Conservation (phyloP, 2,113 vertebrate genomes). For the Isichthys henryi region DNA sequence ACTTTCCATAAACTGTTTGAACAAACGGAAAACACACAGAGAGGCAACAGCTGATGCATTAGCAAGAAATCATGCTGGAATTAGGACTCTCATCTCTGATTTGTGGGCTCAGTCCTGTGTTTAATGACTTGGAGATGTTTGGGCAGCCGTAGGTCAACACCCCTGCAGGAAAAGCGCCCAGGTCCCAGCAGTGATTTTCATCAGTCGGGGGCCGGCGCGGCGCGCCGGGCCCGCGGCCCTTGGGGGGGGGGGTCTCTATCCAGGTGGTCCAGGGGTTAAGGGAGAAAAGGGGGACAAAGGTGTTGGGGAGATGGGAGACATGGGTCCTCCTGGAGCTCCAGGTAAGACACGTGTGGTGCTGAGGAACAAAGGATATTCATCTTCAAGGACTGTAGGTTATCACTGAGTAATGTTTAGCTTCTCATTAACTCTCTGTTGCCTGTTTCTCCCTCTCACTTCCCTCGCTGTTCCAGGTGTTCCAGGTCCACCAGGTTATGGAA, state of each 20-base stretch:
- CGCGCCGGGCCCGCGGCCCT: too few species aligned
- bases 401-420: background rate
- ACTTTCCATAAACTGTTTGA: constrained; percentile 12
- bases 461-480: constrained; percentile 66
- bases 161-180: background rate
- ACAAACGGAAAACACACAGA: background rate
- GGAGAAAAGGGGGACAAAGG: constrained; percentile 86
- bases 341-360: constrained; percentile 56
- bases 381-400: background rate
- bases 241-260: constrained; percentile 15
- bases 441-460: background rate
- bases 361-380: background rate
- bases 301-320: constrained; percentile 79
- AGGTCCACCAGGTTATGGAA: constrained; percentile 84
- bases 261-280: constrained; percentile 72
- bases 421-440: background rate
- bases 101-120: background rate
- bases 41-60: background rate
- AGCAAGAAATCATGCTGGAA: background rate
- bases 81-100: background rate
- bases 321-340: constrained; percentile 78
- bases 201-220: too few species aligned
- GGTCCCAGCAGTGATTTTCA: background rate
- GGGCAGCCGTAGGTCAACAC: background rate
- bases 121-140: background rate